phyloP scores from a whole-genome alignment of 2,888 invertebrate species.

The Luperina testacea region DNA sequence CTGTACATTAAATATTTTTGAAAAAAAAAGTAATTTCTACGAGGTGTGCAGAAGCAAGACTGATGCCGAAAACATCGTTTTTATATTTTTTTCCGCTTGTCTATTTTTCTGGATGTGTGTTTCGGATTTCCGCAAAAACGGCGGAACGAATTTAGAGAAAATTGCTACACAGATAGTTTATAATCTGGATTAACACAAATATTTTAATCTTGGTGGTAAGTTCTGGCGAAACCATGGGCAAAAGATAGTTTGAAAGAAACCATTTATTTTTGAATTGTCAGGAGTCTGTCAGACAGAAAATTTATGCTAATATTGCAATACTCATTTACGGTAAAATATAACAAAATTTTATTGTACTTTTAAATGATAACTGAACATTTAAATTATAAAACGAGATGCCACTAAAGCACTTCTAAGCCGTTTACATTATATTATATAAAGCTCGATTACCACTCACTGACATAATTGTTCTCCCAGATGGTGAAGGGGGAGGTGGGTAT shows the following conservation, averaged over 20 bases:
- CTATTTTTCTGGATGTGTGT: background rate
- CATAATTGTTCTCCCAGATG: too few relatives aligned
- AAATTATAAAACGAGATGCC: background rate
- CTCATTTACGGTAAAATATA: background rate
- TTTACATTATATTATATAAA: too few relatives aligned
- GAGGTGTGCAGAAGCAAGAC: background rate
- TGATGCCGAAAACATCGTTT: background rate
- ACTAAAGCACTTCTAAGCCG: slow-evolving; percentile 23
- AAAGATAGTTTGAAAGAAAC: background rate
- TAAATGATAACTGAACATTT: background rate
- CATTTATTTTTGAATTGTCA: background rate
- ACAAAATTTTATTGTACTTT: too few relatives aligned
- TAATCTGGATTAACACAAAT: background rate
- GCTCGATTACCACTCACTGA: too few relatives aligned
- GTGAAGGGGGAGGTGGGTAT: too few relatives aligned
- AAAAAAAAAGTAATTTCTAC: background rate
- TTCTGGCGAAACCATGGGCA: background rate
- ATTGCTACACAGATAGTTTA: background rate
- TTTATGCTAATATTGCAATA: background rate
- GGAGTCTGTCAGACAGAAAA: background rate
- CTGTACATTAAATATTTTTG: background rate
- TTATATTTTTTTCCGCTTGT: background rate
- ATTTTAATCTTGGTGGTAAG: background rate
- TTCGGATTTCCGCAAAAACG: background rate
- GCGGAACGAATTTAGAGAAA: background rate